Percentiles rank a stretch among this genome's conserved stretches.
Conservation (phyloP, 2,797 vertebrate species). For the Cetoscarus ocellatus region DNA sequence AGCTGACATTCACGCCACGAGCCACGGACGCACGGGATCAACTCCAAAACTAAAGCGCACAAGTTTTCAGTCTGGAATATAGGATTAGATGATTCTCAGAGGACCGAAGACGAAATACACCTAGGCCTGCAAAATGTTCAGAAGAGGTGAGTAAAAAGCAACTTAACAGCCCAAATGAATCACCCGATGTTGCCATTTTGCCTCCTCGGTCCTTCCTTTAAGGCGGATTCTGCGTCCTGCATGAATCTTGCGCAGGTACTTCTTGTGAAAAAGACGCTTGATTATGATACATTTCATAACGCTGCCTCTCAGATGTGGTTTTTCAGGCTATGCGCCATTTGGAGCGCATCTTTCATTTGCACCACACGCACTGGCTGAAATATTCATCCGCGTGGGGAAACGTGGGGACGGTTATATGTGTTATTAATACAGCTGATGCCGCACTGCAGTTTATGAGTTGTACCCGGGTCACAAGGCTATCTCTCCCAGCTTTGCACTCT, state of each 20-base stretch:
- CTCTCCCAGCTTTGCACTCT: conserved; percentile 52
- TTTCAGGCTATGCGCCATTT: conserved; percentile 59
- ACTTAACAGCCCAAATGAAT: conserved; percentile 37
- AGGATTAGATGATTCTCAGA: conserved; percentile 82
- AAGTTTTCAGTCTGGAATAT: conserved; percentile 83
- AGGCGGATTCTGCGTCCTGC: not conserved
- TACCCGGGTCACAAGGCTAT: conserved; percentile 75
- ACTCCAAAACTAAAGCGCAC: conserved; percentile 69
- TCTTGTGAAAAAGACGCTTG: conserved; percentile 43
- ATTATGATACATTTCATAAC: conserved; percentile 35
- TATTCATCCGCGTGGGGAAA: conserved; percentile 75
- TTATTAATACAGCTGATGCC: conserved; percentile 82
- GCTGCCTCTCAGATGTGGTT: conserved; percentile 47
- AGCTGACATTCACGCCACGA: conserved; percentile 54
- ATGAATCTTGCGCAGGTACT: not conserved
- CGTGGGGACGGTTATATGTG: conserved; percentile 70
- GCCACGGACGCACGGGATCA: conserved; percentile 54
- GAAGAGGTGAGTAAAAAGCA: conserved; percentile 81
- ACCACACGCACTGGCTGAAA: conserved; percentile 60
- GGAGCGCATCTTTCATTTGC: conserved; percentile 54
- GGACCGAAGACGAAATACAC: conserved; percentile 71
- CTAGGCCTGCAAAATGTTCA: conserved; percentile 85
- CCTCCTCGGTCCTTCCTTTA: not conserved
- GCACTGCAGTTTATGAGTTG: conserved; percentile 89
- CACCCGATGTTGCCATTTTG: not conserved